A percentile compares a stretch with the other conserved stretches of the same genome.
phyloP scores from a whole-genome alignment of 2,797 vertebrate species.

The Microctenopoma lineatum region DNA sequence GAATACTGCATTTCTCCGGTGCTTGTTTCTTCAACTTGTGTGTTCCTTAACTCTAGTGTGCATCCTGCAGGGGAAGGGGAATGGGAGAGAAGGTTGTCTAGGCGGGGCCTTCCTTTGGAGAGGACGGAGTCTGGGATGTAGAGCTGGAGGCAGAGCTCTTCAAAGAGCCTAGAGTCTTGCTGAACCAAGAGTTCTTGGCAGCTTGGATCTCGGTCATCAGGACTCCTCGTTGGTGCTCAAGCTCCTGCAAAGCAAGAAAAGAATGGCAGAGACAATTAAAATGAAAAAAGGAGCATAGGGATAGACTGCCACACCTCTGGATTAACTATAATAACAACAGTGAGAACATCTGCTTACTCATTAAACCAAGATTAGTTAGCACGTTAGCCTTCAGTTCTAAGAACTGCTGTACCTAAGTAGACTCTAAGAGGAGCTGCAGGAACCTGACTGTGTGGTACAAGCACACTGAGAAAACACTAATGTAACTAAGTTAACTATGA shows the following conservation, averaged over 20 bases:
- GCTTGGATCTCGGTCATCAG: constrained; percentile 99
- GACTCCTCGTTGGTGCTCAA: constrained; percentile 96
- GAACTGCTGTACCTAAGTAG: too few species aligned
- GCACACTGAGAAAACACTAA: too few species aligned
- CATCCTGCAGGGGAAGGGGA: constrained; percentile 27
- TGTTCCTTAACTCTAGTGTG: constrained; percentile 66
- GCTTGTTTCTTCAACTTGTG: constrained; percentile 54
- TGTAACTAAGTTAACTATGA: too few species aligned
- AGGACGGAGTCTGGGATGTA: constrained; percentile 78
- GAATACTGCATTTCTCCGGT: constrained; percentile 75
- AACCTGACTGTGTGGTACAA: too few species aligned
- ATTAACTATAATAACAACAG: too few species aligned
- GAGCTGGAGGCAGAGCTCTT: constrained; percentile 88
- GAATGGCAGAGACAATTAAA: background rate
- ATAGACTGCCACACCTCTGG: too few species aligned
- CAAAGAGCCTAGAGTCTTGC: constrained; percentile 98
- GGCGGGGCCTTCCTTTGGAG: constrained; percentile 90
- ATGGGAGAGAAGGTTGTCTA: constrained; percentile 66
- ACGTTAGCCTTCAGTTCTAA: too few species aligned
- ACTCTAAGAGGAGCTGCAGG: too few species aligned
- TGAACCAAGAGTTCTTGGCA: constrained; percentile 99
- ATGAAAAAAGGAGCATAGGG: too few species aligned
- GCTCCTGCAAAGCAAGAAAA: constrained; percentile 84
- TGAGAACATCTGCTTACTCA: too few species aligned
- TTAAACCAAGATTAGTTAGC: too few species aligned